Base-by-base conservation (phyloP, 1,140 invertebrate species). In the Drosophila takahashii region DNA sequence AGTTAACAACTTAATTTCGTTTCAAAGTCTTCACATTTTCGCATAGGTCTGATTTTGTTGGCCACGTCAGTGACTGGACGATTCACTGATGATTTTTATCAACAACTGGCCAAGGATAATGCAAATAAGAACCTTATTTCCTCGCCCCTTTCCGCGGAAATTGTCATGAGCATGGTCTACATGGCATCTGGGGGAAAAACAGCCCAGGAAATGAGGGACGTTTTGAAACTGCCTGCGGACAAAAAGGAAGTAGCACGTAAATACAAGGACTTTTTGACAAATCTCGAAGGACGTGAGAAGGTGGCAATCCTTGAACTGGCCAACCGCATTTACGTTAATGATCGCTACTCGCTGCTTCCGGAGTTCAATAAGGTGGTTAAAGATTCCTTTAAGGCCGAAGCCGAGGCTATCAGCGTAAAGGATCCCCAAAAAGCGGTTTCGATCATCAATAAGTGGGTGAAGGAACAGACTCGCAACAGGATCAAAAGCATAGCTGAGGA, bases 101-200 rank as follows among this genome's bases (percentile, higher is more conserved):
- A 26, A 22, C 10, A 15, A 9, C n/a, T 53, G 34, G 34, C 11
- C 8, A 26, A 26, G 9, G 11, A 57, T 0, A 5, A n/a, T 45
- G 11, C 86, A 2, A 44, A 80, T 11, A 50, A 92, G 26, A 95
- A 95, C 85, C 53, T 94, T 0, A 10, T 44, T 16, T 51, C 32
- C 2, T 66, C 62, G 0, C 54, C 62, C 4, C 10, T 66, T 13
- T 58, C 94, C 36, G 87, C 94, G 15, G 79, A 94, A 37, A 93
- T 93, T 22, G 92, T 93, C 10, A 77, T 95, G 27, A 93, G 93
- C 2, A 92, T 95, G 91, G 83, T 94, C 22, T 93, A 92, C n/a
- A 61, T 93, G 16, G 95, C 94, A 8, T 92, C 95, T 9, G 73
- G 54, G 18, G 93, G 93, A 8, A 62, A 90, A 2, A 94, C 95